phyloP scores from a whole-genome alignment of 2,113 vertebrate species.

The Anoplopoma fimbria region DNA sequence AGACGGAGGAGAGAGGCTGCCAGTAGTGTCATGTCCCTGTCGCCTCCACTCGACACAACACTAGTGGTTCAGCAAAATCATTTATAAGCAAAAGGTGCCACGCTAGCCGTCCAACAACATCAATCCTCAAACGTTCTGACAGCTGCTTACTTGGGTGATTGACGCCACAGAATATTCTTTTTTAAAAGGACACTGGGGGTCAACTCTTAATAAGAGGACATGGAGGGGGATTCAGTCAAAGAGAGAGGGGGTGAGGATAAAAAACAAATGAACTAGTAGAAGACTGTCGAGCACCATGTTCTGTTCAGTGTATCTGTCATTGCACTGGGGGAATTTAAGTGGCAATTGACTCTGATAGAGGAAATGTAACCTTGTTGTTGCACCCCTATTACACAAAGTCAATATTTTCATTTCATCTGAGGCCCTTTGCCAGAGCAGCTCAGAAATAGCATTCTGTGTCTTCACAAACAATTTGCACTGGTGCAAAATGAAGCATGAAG shows the following conservation, averaged over 20 bases:
- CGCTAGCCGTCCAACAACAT: constrained; percentile 21
- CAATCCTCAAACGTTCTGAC: constrained; percentile 8
- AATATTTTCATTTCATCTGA: constrained; percentile 68
- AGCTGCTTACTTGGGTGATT: constrained; percentile 37
- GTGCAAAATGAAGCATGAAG: constrained; percentile 58
- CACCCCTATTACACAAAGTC: constrained; percentile 59
- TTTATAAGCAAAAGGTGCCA: constrained; percentile 42
- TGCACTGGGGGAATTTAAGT: constrained; percentile 29
- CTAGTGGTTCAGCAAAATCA: constrained; percentile 24
- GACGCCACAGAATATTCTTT: constrained; percentile 33
- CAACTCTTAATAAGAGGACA: constrained; percentile 37
- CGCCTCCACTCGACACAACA: constrained; percentile 16
- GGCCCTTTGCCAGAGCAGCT: constrained; percentile 34
- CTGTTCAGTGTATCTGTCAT: constrained; percentile 10
- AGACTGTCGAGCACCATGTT: neutral
- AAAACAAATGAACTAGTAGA: neutral
- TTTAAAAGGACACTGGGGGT: constrained; percentile 29
- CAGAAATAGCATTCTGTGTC: constrained; percentile 33
- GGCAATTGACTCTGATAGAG: constrained; percentile 39
- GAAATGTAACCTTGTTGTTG: constrained; percentile 62
- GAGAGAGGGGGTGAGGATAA: neutral
- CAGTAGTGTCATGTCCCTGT: constrained; percentile 14
- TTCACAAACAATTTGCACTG: constrained; percentile 53
- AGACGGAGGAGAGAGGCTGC: neutral
- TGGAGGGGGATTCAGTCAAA: constrained; percentile 10